Percentiles rank a stretch among this genome's conserved stretches.
These are phyloP conservation scores for Eupleurogrammus muticus DNA, from an alignment of 2,797 vertebrate species.

Conservation along the genomic window DNA sequence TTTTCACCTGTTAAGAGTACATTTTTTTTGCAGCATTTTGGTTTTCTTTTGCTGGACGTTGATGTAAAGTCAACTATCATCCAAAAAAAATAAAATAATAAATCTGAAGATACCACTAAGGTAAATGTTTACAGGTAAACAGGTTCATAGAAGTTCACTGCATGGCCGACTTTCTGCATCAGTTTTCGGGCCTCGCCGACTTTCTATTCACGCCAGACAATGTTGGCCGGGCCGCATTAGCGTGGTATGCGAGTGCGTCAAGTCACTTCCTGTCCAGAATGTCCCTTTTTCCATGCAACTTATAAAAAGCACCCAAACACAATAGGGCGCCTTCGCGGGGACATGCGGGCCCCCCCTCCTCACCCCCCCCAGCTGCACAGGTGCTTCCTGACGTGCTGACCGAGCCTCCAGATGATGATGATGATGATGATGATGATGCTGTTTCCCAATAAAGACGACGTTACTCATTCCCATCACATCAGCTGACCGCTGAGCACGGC, in stretches of 20 bases:
- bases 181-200: slow-evolving; percentile 9
- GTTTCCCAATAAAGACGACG: slow-evolving; percentile 55
- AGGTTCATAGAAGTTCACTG: neutral
- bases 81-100: neutral
- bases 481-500: slow-evolving; percentile 48
- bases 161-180: neutral
- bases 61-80: neutral
- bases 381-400: slow-evolving; percentile 83
- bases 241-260: slow-evolving; percentile 55
- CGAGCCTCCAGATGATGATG: slow-evolving; percentile 63
- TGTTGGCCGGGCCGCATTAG: slow-evolving; percentile 25
- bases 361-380: slow-evolving; percentile 66
- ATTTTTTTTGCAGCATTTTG: too few relatives aligned
- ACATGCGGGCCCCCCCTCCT: slow-evolving; percentile 15
- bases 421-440: slow-evolving; percentile 70
- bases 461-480: slow-evolving; percentile 59
- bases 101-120: neutral
- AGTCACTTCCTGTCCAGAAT: slow-evolving; percentile 77
- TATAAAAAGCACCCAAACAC: slow-evolving; percentile 79
- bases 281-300: slow-evolving; percentile 67
- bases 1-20: too few relatives aligned
- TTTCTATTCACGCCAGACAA: slow-evolving; percentile 38
- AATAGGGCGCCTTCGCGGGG: slow-evolving; percentile 69
- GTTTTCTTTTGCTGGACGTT: neutral
- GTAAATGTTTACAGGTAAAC: neutral